These are phyloP conservation scores for Danio albolineatus DNA, from an alignment of 2,797 vertebrate genomes.

Conservation along the genomic window DNA sequence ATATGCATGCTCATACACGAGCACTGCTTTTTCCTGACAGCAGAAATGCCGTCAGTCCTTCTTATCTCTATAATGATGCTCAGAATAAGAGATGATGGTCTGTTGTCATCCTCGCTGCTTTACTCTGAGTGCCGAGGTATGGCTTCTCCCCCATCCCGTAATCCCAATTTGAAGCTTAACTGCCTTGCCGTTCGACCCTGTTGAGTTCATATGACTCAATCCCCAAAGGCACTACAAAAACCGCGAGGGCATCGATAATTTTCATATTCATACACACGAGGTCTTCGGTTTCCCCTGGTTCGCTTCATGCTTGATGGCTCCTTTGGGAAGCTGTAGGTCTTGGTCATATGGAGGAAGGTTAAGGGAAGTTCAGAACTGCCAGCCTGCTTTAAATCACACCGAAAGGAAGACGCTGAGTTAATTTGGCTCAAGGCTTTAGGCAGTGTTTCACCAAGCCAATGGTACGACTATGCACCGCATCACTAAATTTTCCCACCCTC, in stretches of 20 bases:
- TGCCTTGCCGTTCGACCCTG: conserved; percentile 54
- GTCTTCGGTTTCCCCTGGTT: conserved; percentile 72
- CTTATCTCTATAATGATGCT: conserved; percentile 39
- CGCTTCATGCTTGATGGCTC: conserved; percentile 75
- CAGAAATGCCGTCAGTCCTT: conserved; percentile 12
- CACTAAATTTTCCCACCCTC: conserved; percentile 27
- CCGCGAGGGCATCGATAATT: conserved; percentile 64
- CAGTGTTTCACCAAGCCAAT: conserved; percentile 11
- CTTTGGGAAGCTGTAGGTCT: conserved; percentile 66
- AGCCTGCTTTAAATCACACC: conserved; percentile 73
- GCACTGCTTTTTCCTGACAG: background rate
- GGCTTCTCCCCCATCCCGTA: background rate
- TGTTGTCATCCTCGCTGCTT: conserved; percentile 28
- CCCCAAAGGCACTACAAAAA: conserved; percentile 71
- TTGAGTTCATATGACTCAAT: conserved; percentile 60
- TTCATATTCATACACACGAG: conserved; percentile 75
- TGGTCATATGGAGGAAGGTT: conserved; percentile 69
- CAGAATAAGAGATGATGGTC: conserved; percentile 28
- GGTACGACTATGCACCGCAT: background rate
- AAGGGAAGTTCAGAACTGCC: conserved; percentile 73
- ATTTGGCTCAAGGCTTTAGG: conserved; percentile 40
- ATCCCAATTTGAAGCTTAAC: conserved; percentile 33
- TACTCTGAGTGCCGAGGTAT: conserved; percentile 33
- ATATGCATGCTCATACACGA: background rate
- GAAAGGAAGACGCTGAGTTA: conserved; percentile 42